These are phyloP conservation scores for Rhagoletis zephyria DNA, from an alignment of 1,140 invertebrate species.

Conservation along the genomic window DNA sequence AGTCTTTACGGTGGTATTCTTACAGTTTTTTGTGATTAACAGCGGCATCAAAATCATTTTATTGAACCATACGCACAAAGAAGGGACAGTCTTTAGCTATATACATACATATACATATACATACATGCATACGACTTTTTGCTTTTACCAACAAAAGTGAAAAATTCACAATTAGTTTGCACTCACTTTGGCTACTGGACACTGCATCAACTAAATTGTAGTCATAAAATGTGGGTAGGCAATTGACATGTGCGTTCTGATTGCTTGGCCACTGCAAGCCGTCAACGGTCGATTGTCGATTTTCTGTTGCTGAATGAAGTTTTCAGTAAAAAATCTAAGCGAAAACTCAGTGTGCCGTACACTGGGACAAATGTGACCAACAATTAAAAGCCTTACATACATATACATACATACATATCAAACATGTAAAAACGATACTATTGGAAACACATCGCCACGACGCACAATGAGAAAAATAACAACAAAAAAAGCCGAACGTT, in stretches of 20 bases:
- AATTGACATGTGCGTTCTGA: neutral
- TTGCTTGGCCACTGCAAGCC: neutral
- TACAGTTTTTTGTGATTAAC: conserved; percentile 50
- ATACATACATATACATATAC: neutral
- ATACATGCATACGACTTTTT: neutral
- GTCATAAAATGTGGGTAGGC: neutral
- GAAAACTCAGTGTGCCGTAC: neutral
- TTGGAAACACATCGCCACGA: too few species aligned
- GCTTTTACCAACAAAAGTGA: neutral
- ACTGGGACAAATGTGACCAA: neutral
- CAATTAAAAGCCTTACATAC: neutral
- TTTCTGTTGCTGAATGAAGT: neutral
- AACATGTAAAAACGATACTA: too few species aligned
- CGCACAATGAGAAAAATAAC: too few species aligned
- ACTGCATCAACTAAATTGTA: neutral
- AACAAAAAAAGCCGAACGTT: too few species aligned
- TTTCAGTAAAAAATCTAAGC: neutral
- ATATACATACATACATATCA: too few species aligned
- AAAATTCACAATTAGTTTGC: conserved; percentile 27
- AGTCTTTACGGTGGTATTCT: neutral
- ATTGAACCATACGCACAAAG: conserved; percentile 57
- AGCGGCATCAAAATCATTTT: conserved; percentile 63
- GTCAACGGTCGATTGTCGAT: neutral
- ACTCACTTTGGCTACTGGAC: conserved; percentile 19
- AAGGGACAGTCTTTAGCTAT: neutral